phyloP scores from a whole-genome alignment of 1,140 invertebrate genomes.

The Drusus annulatus region DNA sequence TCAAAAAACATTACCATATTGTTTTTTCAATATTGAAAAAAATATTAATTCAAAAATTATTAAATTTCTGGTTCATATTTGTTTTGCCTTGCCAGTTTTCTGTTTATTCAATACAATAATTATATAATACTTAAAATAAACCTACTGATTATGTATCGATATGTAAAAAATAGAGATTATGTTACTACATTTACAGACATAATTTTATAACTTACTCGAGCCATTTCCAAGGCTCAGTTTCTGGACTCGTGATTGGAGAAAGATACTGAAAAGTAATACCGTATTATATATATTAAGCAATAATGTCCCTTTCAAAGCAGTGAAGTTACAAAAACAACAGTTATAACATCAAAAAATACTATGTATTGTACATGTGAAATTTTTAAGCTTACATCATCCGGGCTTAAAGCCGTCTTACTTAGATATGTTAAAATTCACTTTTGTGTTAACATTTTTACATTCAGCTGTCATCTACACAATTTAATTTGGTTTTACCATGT shows the following conservation, averaged over 20 bases:
- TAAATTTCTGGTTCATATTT: background rate
- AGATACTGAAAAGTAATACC: conserved; percentile 74
- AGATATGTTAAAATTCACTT: too few relatives aligned
- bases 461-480: too few relatives aligned
- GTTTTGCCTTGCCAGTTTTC: too few relatives aligned
- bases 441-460: too few relatives aligned
- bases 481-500: too few relatives aligned
- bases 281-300: conserved; percentile 1
- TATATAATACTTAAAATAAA: background rate
- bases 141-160: background rate
- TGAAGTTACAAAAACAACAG: background rate
- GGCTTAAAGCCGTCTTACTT: too few relatives aligned
- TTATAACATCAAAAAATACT: background rate
- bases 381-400: too few relatives aligned
- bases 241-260: conserved; percentile 86
- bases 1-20: too few relatives aligned
- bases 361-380: too few relatives aligned
- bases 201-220: conserved; percentile 78
- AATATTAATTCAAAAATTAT: too few relatives aligned
- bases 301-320: background rate
- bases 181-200: conserved; percentile 10
- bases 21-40: background rate
- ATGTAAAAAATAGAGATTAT: conserved; percentile 5
- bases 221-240: conserved; percentile 90
- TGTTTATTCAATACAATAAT: background rate